Evolutionary conservation across 1,140 invertebrate genomes (phyloP).

Genomic region (Oreohelix idahoensis): DNA sequence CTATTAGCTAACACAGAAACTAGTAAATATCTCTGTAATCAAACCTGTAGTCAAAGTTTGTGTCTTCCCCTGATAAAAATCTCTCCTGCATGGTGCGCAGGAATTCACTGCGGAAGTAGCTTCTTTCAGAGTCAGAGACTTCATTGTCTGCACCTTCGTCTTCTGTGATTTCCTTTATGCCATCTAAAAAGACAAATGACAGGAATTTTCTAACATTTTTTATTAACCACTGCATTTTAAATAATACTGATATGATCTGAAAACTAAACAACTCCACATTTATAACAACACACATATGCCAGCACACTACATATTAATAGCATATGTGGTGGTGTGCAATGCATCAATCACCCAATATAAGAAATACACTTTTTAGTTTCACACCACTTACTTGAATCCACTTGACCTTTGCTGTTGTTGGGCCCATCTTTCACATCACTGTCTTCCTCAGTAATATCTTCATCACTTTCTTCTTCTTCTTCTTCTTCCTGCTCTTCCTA

Average conservation of each 20-base stretch:
- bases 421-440: constrained; percentile 16
- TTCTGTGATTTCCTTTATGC: too few relatives aligned
- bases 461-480: constrained; percentile 69
- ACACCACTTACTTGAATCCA: not conserved
- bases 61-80: constrained; percentile 88
- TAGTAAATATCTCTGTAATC: not conserved
- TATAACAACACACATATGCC: too few relatives aligned
- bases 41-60: constrained; percentile 86
- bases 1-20: too few relatives aligned
- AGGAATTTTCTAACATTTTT: too few relatives aligned
- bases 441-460: constrained; percentile 55
- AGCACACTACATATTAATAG: too few relatives aligned
- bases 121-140: constrained; percentile 64
- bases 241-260: too few relatives aligned
- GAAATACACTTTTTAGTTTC: not conserved
- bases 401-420: not conserved
- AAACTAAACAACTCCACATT: too few relatives aligned
- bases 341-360: too few relatives aligned
- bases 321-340: too few relatives aligned
- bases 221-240: too few relatives aligned
- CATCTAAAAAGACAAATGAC: too few relatives aligned
- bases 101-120: constrained; percentile 86
- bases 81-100: constrained; percentile 88
- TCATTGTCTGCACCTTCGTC: constrained; percentile 34
- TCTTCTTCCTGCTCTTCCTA: constrained; percentile 43